Evolutionary conservation across 30 jellyfish, hydroid and myxozoan species (phyloP), one percentile per base, ranked within the genome.

Genomic region (Hydra vulgaris): DNA sequence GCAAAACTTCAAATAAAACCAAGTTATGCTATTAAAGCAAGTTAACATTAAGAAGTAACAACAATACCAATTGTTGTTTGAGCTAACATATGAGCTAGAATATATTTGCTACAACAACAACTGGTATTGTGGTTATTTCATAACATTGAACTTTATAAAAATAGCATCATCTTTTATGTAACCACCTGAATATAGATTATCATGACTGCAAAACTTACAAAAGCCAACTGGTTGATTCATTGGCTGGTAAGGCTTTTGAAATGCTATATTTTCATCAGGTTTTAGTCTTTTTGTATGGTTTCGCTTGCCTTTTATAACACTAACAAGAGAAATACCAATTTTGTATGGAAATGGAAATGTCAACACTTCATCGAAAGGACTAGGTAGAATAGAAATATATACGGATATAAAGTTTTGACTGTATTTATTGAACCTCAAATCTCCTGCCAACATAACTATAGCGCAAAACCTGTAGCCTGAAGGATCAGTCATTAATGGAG

Each of bases 401-500:
- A 89, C 72, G n/a, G 96, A 77, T 19, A 89, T 80, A 74, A 80
- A 88, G 16, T n/a, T n/a, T 27, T 40, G 61, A 5, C 72, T 61
- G 26, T 87, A 81, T 23, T 71, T 66, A 23, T 52, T 23, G 21
- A 77, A 84, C 25, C 27, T 71, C 21, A 76, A 53, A 18, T 89
- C 92, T 3, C 96, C 96, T 71, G 85, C 76, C 16, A 85, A 40
- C 77, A 67, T 84, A 1, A 89, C 67, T 56, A 77, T 84, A 23
- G 85, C 78, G 40, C 92, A 89, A 40, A 82, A 61, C 71, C 78
- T 81, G 79, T 83, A 89, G 17, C 96, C 96, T 54, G 77, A 89
- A 7, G 53, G 23, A 15, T 77, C 26, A 0, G 95, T 70, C 53
- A 15, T 81, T 22, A 89, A 53, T 0, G 96, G 96, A 7, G 96